These are phyloP conservation scores for Phoxinus dragarum DNA, from an alignment of 2,797 vertebrate species.

Conservation along the genomic window DNA sequence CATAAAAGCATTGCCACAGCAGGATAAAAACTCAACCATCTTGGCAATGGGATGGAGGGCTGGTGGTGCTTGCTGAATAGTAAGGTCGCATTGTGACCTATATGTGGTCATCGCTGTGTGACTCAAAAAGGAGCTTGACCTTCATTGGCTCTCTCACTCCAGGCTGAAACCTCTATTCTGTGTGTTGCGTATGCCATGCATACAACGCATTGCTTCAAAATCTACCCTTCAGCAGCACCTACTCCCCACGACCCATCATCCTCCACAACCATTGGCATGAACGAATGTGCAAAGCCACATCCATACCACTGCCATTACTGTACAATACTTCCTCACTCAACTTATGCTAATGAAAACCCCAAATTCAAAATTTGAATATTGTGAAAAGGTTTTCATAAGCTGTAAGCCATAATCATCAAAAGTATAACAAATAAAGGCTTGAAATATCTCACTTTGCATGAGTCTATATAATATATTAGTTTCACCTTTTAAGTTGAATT, in stretches of 20 bases:
- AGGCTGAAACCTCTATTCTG: constrained; percentile 52
- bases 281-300: constrained; percentile 29
- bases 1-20: constrained; percentile 50
- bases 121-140: constrained; percentile 79
- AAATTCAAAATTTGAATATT: too few relatives aligned
- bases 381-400: too few relatives aligned
- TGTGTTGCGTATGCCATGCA: constrained; percentile 37
- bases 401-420: too few relatives aligned
- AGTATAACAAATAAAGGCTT: too few relatives aligned
- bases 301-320: constrained; percentile 49
- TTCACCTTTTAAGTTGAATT: too few relatives aligned
- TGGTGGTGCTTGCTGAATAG: neutral
- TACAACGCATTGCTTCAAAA: constrained; percentile 46
- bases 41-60: constrained; percentile 49
- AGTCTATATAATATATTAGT: too few relatives aligned
- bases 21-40: constrained; percentile 73
- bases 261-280: neutral
- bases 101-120: constrained; percentile 80
- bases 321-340: constrained; percentile 49
- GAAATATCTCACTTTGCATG: too few relatives aligned
- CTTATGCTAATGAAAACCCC: too few relatives aligned
- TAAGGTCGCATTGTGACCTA: constrained; percentile 78
- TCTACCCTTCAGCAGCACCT: constrained; percentile 48
- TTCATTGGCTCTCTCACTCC: constrained; percentile 71
- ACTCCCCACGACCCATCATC: constrained; percentile 33